Conservation (phyloP, 2,888 invertebrate species). For the Troglohyphantes excavatus region DNA sequence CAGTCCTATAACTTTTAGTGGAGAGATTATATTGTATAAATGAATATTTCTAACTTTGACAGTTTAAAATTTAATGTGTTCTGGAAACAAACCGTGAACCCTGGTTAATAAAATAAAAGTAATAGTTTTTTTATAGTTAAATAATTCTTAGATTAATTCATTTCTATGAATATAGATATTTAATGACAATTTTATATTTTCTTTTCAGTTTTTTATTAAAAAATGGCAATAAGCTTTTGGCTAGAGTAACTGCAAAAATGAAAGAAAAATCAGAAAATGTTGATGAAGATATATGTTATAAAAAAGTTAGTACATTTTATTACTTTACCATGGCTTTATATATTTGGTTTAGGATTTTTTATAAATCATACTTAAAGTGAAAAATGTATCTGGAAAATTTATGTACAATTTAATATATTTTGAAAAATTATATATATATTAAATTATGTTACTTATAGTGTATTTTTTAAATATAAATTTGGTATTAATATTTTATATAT, state of each 20-base stretch:
- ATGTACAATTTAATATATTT: not conserved
- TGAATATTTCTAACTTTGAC: too few relatives aligned
- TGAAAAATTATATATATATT: not conserved
- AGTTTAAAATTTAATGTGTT: too few relatives aligned
- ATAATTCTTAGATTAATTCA: too few relatives aligned
- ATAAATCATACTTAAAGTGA: too few relatives aligned
- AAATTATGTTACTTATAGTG: too few relatives aligned
- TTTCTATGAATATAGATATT: too few relatives aligned
- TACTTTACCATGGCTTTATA: not conserved
- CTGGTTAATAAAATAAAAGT: too few relatives aligned
- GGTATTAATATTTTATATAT: not conserved
- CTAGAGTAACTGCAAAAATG: slow-evolving; percentile 51
- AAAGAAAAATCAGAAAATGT: slow-evolving; percentile 79
- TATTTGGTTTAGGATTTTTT: too few relatives aligned
- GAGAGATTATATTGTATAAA: too few relatives aligned
- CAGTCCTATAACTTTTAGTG: too few relatives aligned
- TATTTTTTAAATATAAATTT: not conserved
- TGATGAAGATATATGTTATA: slow-evolving; percentile 79
- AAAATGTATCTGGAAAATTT: not conserved
- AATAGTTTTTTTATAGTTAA: too few relatives aligned
- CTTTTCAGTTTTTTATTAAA: slow-evolving; percentile 50
- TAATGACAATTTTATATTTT: not conserved
- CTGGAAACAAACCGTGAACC: too few relatives aligned
- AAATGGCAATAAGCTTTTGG: slow-evolving; percentile 56
- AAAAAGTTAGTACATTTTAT: slow-evolving; percentile 21